These are phyloP conservation scores for Phocoena phocoena DNA, from an alignment of 2,113 vertebrate species.

Conservation along the genomic window DNA sequence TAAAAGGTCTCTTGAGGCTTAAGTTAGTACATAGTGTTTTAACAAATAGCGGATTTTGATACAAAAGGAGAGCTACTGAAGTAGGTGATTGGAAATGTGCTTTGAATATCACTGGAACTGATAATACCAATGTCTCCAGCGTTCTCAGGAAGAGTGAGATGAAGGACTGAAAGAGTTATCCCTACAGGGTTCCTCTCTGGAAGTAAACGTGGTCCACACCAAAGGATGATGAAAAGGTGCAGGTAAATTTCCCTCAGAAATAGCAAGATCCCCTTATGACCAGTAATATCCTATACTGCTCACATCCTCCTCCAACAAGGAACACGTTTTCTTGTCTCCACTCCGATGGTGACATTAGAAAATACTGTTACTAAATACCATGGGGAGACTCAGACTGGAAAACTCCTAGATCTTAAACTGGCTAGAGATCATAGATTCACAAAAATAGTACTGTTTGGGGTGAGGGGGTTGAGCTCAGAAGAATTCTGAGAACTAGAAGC, in stretches of 20 bases:
- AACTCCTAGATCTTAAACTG: not conserved
- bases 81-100: not conserved
- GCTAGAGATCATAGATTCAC: not conserved
- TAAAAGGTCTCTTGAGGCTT: not conserved
- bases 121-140: not conserved
- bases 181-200: not conserved
- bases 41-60: not conserved
- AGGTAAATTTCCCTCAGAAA: not conserved
- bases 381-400: not conserved
- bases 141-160: not conserved
- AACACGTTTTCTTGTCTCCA: not conserved
- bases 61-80: not conserved
- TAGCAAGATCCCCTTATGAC: not conserved
- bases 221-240: not conserved
- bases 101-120: not conserved
- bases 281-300: not conserved
- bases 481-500: not conserved
- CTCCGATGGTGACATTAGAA: not conserved
- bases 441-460: not conserved
- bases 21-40: not conserved
- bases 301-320: not conserved
- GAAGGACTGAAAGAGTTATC: not conserved
- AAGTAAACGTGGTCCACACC: not conserved
- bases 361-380: slow-evolving; percentile 17
- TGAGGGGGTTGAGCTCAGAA: not conserved